Evolutionary conservation across 2,888 invertebrate species (phyloP), one percentile per base, ranked within the genome.

Genomic region (Drosophila demipolita): DNA sequence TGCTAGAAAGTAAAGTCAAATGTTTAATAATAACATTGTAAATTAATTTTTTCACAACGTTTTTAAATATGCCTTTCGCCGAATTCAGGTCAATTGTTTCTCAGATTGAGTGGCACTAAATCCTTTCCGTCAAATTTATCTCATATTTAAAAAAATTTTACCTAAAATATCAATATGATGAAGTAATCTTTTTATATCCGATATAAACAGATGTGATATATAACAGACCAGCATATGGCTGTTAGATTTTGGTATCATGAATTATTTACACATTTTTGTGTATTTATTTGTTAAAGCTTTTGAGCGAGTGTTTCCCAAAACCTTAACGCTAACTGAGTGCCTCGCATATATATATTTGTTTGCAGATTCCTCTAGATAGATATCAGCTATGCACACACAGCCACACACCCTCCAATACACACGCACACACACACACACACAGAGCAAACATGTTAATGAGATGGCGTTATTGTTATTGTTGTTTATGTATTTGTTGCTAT

Each of bases 371-470:
- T 45, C 17, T 15, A 32, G 23, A 35, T 57, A 29, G 23, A 42
- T 49, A 66, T 63, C 57, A 59, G 53, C 38, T 29, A 49, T 57
- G 38, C 9, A 40, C 52, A 63, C 59, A 65, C 38, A 58, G 50
- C 61, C 61, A 32, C 33, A 38, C 60, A 66, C 66, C 33, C 77
- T 45, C 29, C 60, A 55, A 54, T 49, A 15, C 26, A 57, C 53
- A 48, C 32, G 29, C 20, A 60, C 54, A 68, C 53, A 48, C 32
- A 38, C 20, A 60, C 54, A 68, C 57, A 17, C 60, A 80, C 78
- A 79, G 80, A 71, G 79, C 79, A 79, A 78, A 80, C 75, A 80
- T 80, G 82, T 70, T 80, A 82, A 82, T 82, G 79, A 80, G 75
- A 53, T 71, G 60, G 33, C 33, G 33, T 33, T 40, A 15, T 38